Evolutionary conservation across 2,888 invertebrate species (phyloP).

Genomic region (Mesopsocus fuscifrons): DNA sequence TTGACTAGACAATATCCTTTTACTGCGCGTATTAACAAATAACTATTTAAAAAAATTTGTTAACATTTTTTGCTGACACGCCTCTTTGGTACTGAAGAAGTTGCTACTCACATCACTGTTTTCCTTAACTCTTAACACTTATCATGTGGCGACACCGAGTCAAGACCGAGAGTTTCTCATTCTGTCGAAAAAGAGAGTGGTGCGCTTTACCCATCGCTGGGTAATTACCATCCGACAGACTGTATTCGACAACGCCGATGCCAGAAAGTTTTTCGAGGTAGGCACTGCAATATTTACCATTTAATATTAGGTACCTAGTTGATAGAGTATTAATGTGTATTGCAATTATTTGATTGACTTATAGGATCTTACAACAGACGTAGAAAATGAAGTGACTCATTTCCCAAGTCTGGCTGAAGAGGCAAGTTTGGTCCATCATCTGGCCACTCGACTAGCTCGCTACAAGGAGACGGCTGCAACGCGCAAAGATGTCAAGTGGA

Average conservation of each 20-base stretch:
- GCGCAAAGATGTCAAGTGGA: slow-evolving; percentile 46
- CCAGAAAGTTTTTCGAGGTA: slow-evolving; percentile 53
- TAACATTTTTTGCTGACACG: no score
- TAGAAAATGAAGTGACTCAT: slow-evolving; percentile 41
- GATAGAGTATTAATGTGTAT: not conserved
- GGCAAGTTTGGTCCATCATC: slow-evolving; percentile 45
- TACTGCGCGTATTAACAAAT: slow-evolving; percentile 16
- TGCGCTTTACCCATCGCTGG: slow-evolving; percentile 63
- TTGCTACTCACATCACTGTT: no score
- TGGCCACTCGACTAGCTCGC: slow-evolving; percentile 39
- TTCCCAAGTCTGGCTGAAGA: slow-evolving; percentile 42
- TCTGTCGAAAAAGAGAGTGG: slow-evolving; percentile 51
- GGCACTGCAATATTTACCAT: no score
- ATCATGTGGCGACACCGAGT: slow-evolving; percentile 23
- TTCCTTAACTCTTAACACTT: slow-evolving; percentile 19
- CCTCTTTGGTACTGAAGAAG: no score
- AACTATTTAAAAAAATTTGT: no score
- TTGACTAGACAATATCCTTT: slow-evolving; percentile 62
- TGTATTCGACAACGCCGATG: slow-evolving; percentile 52
- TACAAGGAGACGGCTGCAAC: slow-evolving; percentile 38
- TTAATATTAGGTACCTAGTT: no score
- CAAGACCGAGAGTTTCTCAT: slow-evolving; percentile 45
- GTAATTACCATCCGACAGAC: slow-evolving; percentile 48
- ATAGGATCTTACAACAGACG: slow-evolving; percentile 46
- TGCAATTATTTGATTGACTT: not conserved